A percentile compares a stretch with the other conserved stretches of the same genome.
These are phyloP conservation scores for Lepidothrix coronata DNA, from an alignment of 2,113 vertebrate species.

Conservation along the genomic window DNA sequence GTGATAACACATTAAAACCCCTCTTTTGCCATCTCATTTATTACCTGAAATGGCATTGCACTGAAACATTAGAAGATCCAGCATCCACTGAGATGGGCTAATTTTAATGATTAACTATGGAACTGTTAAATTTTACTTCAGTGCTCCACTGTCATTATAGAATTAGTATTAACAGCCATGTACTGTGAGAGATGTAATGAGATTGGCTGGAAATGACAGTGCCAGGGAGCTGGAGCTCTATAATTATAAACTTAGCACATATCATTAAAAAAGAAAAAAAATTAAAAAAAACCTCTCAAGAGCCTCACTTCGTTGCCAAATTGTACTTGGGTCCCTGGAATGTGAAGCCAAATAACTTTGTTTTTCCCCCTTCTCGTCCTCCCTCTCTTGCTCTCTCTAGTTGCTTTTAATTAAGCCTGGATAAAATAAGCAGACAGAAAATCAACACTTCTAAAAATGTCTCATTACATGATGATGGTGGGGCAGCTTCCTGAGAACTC, in stretches of 20 bases:
- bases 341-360: neutral
- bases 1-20: constrained; percentile 52
- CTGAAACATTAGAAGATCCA: constrained; percentile 54
- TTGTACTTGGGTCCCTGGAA: neutral
- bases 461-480: neutral
- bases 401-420: constrained; percentile 48
- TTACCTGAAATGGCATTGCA: constrained; percentile 63
- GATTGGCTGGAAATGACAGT: constrained; percentile 29
- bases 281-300: neutral
- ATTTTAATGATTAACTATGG: constrained; percentile 77
- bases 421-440: constrained; percentile 43
- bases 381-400: constrained; percentile 1
- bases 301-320: constrained; percentile 2
- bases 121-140: constrained; percentile 70
- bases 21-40: constrained; percentile 63
- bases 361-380: neutral
- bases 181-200: constrained; percentile 63
- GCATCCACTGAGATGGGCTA: constrained; percentile 55
- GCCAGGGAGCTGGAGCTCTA: constrained; percentile 2
- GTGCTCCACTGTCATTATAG: constrained; percentile 61
- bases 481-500: neutral
- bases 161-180: constrained; percentile 64
- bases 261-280: neutral
- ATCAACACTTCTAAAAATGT: constrained; percentile 32
- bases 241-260: constrained; percentile 22